Base-by-base conservation (phyloP, 2,797 vertebrate genomes). In the Acropternis orthonyx region DNA sequence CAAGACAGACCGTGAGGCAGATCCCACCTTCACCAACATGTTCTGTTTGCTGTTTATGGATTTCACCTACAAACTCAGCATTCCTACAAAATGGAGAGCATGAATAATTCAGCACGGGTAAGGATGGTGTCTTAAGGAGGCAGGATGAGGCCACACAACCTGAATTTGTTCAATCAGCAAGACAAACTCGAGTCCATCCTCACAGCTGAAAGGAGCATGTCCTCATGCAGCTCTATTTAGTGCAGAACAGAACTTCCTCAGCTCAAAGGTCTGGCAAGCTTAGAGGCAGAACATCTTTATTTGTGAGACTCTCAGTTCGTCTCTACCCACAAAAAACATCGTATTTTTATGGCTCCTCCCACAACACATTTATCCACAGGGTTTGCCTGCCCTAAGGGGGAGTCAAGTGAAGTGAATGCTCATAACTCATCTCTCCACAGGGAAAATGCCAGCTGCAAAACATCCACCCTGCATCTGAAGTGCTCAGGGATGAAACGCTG, bases 31-130 rank as follows among this genome's bases (percentile, higher is more conserved):
- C 76, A 71, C 55, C 73, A 65, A 77, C 76, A 84, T 69, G 19
- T 81, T 61, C 66, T 48, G 66, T 75, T 65, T 27, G 58, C 74
- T 89, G 88, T 92, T 92, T 66, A 76, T 12, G 76, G 69, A 78
- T 96, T 73, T 94, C 85, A 92, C 17, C 83, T 58, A 93, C 94
- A 85, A 92, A 89, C 51, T 51, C 20, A 12, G 73, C 52, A 13
- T 78, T 77, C 95, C 85, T 71, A 83, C 88, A 88, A 96, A 87
- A 85, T 5, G 6, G 10, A 97, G 91, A 13, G 5, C 27, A 63
- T 54, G 69, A 94, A 49, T 90, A 88, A 95, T 76, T 95, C 81
- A 94, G 74, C 13, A 30, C 0, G 10, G 56, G 77, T 63, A 28
- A 27, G 3, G 12, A 74, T 6, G 39, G 67, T 14, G 0, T 59